Conservation (phyloP, 2,113 vertebrate genomes). For the Seriola dumerili region DNA sequence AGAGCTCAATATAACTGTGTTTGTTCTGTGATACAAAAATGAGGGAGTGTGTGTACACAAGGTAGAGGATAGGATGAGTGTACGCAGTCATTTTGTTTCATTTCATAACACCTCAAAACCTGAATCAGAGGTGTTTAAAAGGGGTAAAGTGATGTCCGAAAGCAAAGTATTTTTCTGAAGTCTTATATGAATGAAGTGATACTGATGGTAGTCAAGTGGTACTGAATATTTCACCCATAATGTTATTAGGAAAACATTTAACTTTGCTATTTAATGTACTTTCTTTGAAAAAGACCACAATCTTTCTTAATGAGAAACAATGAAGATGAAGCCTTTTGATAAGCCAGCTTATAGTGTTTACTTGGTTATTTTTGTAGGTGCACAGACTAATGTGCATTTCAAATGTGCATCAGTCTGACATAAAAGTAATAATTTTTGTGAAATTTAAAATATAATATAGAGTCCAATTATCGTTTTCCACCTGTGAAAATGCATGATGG, state of each 20-base stretch:
- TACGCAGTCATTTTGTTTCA: not conserved
- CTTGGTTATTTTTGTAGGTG: not conserved
- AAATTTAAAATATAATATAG: not conserved
- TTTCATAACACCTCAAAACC: not conserved
- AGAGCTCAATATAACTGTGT: conserved; percentile 18
- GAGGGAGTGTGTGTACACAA: not conserved
- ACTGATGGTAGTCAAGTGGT: not conserved
- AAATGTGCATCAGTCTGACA: not conserved
- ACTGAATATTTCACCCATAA: not conserved
- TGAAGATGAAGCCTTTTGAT: not conserved
- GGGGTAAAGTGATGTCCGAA: too few relatives aligned
- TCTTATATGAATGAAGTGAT: too few relatives aligned
- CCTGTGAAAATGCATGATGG: not conserved
- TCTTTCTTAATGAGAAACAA: not conserved
- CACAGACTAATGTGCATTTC: not conserved
- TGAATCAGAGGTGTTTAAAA: not conserved
- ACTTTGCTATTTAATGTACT: not conserved
- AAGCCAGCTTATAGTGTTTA: not conserved
- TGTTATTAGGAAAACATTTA: too few relatives aligned
- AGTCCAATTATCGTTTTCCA: not conserved
- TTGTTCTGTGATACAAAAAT: not conserved
- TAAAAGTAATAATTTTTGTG: not conserved
- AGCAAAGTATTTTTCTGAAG: too few relatives aligned
- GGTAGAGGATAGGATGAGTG: not conserved
- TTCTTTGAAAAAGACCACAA: not conserved